These are phyloP conservation scores for Odocoileus virginianus DNA, from an alignment of 2,113 vertebrate species.

Conservation along the genomic window DNA sequence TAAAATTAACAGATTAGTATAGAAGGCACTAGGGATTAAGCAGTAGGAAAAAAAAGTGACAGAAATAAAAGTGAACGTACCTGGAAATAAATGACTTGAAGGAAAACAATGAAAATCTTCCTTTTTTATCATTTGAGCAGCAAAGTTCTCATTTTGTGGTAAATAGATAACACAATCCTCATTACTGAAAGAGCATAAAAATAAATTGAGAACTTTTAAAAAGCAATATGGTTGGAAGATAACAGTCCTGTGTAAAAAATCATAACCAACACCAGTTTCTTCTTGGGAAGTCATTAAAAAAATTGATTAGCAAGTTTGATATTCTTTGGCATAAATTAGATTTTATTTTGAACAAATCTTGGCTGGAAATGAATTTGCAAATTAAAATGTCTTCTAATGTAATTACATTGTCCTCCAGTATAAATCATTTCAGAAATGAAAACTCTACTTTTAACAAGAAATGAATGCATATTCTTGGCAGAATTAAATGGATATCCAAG, in stretches of 20 bases:
- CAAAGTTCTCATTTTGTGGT: conserved; percentile 41
- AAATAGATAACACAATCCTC: conserved; percentile 48
- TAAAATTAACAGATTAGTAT: neutral
- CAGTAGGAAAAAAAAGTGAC: neutral
- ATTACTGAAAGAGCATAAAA: conserved; percentile 50
- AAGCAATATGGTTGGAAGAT: conserved; percentile 23
- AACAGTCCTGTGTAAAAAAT: conserved; percentile 52
- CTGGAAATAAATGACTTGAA: conserved; percentile 36
- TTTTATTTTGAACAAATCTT: conserved; percentile 74
- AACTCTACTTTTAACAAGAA: conserved; percentile 68
- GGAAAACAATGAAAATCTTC: neutral
- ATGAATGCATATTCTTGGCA: conserved; percentile 39
- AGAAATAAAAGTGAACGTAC: neutral
- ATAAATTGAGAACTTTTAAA: conserved; percentile 9
- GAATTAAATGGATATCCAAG: conserved; percentile 34
- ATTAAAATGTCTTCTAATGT: conserved; percentile 75
- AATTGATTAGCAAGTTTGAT: conserved; percentile 76
- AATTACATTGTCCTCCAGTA: conserved; percentile 66
- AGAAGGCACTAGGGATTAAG: neutral
- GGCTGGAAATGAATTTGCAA: conserved; percentile 69
- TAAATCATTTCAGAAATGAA: conserved; percentile 69
- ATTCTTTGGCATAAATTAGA: conserved; percentile 71
- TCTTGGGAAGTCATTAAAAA: conserved; percentile 56
- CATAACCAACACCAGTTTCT: conserved; percentile 47
- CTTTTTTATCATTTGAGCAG: conserved; percentile 18